phyloP scores from a whole-genome alignment of 2,888 invertebrate species.

The Ophion costatus region DNA sequence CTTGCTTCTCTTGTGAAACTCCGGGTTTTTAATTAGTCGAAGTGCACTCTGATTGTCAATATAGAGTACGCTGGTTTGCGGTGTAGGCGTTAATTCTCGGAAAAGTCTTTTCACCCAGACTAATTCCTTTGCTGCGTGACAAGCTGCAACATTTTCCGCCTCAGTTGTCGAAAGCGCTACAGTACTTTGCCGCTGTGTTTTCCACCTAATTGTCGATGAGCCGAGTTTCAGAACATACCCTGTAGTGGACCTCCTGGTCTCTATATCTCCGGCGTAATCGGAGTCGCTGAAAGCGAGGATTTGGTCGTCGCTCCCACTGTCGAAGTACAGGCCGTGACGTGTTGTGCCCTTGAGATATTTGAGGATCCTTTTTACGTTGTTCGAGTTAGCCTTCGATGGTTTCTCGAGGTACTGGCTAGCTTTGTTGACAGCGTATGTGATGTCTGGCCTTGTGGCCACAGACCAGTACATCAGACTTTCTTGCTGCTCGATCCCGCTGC shows the following conservation, averaged over 20 bases:
- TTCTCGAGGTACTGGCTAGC: constrained; percentile 42
- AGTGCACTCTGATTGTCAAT: constrained; percentile 47
- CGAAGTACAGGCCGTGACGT: not conserved
- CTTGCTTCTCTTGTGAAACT: constrained; percentile 44
- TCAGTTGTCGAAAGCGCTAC: constrained; percentile 49
- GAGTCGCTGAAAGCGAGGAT: constrained; percentile 14
- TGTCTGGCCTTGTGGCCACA: constrained; percentile 33
- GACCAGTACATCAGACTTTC: constrained; percentile 46
- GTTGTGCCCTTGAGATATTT: constrained; percentile 17
- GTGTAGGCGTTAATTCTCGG: constrained; percentile 15
- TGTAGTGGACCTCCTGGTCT: constrained; percentile 9
- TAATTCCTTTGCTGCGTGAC: constrained; percentile 31
- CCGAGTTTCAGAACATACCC: constrained; percentile 11
- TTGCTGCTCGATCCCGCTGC: not conserved
- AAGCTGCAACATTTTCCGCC: constrained; percentile 33
- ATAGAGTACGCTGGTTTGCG: constrained; percentile 13
- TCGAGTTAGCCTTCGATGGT: constrained; percentile 43
- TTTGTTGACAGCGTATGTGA: constrained; percentile 34
- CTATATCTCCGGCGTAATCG: constrained; percentile 11
- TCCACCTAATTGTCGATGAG: constrained; percentile 34
- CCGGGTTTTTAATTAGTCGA: constrained; percentile 38
- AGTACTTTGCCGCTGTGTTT: constrained; percentile 30
- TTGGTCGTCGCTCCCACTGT: not conserved
- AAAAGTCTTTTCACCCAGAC: constrained; percentile 42
- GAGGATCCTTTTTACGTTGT: constrained; percentile 21